Conservation (phyloP, 2,888 invertebrate species). For the Mystacides longicornis region DNA sequence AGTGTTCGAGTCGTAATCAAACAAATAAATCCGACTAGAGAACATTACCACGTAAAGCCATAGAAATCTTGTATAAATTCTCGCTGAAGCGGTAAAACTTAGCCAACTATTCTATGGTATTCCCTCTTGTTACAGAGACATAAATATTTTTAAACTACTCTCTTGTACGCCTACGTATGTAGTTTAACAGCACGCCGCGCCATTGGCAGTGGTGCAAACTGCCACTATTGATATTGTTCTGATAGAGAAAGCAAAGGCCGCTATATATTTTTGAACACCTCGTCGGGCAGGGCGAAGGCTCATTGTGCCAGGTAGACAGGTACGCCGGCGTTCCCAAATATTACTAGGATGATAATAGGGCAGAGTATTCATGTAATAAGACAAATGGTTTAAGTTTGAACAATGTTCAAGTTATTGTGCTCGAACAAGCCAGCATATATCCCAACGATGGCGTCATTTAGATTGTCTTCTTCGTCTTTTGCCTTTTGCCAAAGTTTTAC, state of each 20-base stretch:
- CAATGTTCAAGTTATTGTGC: not conserved
- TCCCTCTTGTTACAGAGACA: not conserved
- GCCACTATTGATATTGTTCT: not conserved
- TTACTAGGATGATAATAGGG: too few relatives aligned
- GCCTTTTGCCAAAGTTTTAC: not conserved
- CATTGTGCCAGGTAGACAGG: too few relatives aligned
- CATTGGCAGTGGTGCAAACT: too few relatives aligned
- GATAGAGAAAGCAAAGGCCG: not conserved
- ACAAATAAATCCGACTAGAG: too few relatives aligned
- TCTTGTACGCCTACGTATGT: too few relatives aligned
- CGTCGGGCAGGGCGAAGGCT: too few relatives aligned
- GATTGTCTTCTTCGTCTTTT: not conserved
- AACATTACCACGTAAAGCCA: too few relatives aligned
- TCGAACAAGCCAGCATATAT: not conserved
- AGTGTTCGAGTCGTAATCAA: too few relatives aligned
- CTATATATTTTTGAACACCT: slow-evolving; percentile 1
- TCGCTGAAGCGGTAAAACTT: not conserved
- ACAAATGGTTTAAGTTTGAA: not conserved
- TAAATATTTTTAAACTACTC: not conserved
- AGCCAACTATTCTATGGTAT: too few relatives aligned
- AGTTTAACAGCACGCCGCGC: too few relatives aligned
- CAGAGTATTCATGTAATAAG: not conserved
- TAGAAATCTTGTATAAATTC: too few relatives aligned
- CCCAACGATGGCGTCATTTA: not conserved
- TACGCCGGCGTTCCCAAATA: not conserved